Percentiles rank a stretch among this genome's conserved stretches.
Conservation (phyloP, 2,888 invertebrate genomes). For the Trissoscelio sp. region DNA sequence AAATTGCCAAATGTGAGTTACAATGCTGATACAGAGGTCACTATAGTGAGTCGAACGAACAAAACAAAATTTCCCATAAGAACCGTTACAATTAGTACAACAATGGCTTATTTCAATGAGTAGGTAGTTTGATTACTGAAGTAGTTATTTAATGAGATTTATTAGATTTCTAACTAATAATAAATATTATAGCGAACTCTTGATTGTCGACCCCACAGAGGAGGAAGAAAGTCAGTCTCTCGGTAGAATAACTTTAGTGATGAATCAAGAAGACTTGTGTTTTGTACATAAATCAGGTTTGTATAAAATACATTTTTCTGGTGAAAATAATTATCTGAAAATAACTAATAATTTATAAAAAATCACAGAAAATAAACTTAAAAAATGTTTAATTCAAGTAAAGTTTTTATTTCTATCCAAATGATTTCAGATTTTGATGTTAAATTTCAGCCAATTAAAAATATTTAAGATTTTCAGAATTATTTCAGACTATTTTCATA, state of each 20-base stretch:
- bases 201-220: constrained; percentile 91
- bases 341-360: no score
- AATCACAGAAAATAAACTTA: no score
- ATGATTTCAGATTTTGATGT: neutral
- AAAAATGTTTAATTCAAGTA: no score
- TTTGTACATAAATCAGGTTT: constrained; percentile 90
- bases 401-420: neutral
- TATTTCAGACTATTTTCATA: no score
- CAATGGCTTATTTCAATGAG: constrained; percentile 91
- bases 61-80: constrained; percentile 85
- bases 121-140: constrained; percentile 79
- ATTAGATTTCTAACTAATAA: no score
- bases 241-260: constrained; percentile 88
- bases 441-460: no score
- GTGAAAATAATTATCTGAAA: no score
- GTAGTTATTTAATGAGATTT: neutral
- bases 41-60: constrained; percentile 86
- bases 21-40: constrained; percentile 88
- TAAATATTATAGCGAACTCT: constrained; percentile 85
- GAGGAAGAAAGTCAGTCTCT: constrained; percentile 92
- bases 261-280: constrained; percentile 87
- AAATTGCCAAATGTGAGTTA: constrained; percentile 88
- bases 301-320: no score
- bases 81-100: constrained; percentile 88
- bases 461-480: no score